Base-by-base conservation (phyloP, 2,113 vertebrate species). In the Ibidorhyncha struthersii region DNA sequence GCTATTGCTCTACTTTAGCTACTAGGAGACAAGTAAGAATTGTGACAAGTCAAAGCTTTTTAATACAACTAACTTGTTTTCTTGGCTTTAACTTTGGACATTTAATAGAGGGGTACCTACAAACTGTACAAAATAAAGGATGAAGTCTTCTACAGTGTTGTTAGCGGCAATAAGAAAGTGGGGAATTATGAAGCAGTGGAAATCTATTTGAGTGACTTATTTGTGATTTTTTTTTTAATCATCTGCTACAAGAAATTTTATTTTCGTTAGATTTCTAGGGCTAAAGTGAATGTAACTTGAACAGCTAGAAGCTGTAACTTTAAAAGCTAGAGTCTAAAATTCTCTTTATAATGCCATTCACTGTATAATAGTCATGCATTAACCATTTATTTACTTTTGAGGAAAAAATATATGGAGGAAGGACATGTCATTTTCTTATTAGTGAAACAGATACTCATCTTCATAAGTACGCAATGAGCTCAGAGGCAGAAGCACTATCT, bases 401-500 rank as follows among this genome's bases (percentile, higher is more conserved):
- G 30, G 12, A 49, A 65, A 67, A 63, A 89, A 65, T 23, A 78
- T 4, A 15, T 3, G 5, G 17, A 45, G 53, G 45, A 53, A 36
- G 25, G 52, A n/a, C 2, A 4, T 2, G 23, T 41, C 8, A 14
- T 0, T 55, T 65, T 47, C 12, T 41, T 52, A 26, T 9, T 40
- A 53, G 23, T 58, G 40, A 77, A 85, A 23, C 5, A 49, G 38
- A 30, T 26, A 32, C 1, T 58, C 2, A n/a, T 69, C 14, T 71
- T 85, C 16, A 14, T 66, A 56, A 93, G 65, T n/a, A 10, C 13
- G 4, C 14, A 58, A 13, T 34, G 34, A 69, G 41, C 16, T 49
- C 0, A 0, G 43, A 61, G 43, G 19, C 32, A 82, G 69, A 61
- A 52, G 10, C 0, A 1, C 29, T 41, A 14, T 45, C 70, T 72